These are phyloP conservation scores for Acheta domesticus DNA, from an alignment of 2,888 invertebrate genomes.

Conservation along the genomic window DNA sequence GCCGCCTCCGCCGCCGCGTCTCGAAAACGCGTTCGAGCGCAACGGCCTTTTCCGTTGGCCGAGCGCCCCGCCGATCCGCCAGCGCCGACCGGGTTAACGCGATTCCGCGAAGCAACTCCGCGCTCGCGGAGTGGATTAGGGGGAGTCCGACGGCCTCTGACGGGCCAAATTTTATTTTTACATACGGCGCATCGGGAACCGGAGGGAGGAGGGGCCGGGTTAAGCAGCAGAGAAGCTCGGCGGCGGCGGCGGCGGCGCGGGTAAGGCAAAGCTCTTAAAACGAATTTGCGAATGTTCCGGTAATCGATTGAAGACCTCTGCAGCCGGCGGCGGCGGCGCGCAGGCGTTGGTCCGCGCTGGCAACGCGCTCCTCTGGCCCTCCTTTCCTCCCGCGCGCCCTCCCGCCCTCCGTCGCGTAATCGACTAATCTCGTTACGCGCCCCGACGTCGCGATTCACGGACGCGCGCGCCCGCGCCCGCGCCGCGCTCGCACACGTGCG, in stretches of 20 bases:
- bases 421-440: slow-evolving; percentile 18
- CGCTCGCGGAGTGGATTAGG: too few species aligned
- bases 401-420: neutral
- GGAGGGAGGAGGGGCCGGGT: too few species aligned
- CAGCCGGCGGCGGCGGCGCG: neutral
- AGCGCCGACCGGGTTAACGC: too few species aligned
- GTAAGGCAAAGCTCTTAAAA: neutral
- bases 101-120: too few species aligned
- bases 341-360: neutral
- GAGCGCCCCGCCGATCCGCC: too few species aligned
- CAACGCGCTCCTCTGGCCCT: neutral
- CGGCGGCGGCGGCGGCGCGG: neutral
- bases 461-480: neutral
- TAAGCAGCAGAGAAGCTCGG: neutral
- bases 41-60: too few species aligned
- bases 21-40: too few species aligned
- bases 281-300: neutral
- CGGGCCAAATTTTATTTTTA: too few species aligned
- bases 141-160: too few species aligned
- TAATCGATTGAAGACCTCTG: neutral
- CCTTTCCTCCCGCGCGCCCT: too few species aligned
- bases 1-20: too few species aligned
- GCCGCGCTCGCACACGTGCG: neutral
- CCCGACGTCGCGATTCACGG: neutral
- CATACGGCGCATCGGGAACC: too few species aligned